Conservation (phyloP, 2,888 invertebrate species). For the Ochropacha duplaris region DNA sequence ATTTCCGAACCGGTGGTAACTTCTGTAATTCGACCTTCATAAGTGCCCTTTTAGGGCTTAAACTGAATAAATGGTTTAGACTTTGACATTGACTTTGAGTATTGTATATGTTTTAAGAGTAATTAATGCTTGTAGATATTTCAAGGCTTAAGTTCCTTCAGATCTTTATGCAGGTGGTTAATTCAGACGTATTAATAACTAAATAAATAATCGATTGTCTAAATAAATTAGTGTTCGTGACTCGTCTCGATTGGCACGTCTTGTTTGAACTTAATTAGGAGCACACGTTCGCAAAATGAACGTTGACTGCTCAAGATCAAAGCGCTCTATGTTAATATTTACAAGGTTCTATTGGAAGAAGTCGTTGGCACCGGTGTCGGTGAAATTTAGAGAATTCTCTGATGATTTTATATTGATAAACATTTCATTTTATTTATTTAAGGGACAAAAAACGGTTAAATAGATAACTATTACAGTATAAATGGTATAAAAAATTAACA, state of each 20-base stretch:
- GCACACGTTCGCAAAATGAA: conserved; percentile 69
- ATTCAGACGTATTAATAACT: not conserved
- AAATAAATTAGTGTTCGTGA: conserved; percentile 12
- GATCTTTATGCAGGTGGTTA: not conserved
- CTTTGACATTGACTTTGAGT: too few species aligned
- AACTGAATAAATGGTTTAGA: too few species aligned
- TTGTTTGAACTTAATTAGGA: conserved; percentile 81
- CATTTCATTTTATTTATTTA: too few species aligned
- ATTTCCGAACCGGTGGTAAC: too few species aligned
- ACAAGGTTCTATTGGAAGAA: conserved; percentile 72
- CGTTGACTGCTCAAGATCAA: conserved; percentile 69
- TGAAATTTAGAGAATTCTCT: not conserved
- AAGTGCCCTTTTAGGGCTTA: too few species aligned
- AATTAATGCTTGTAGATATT: too few species aligned
- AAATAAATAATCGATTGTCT: conserved; percentile 5
- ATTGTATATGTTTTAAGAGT: too few species aligned
- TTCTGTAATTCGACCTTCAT: too few species aligned
- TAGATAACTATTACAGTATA: too few species aligned
- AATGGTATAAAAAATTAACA: too few species aligned
- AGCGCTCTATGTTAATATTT: conserved; percentile 73
- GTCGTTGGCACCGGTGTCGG: conserved; percentile 60
- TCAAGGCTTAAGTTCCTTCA: not conserved
- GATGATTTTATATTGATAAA: too few species aligned
- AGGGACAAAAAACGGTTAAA: too few species aligned
- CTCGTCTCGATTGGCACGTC: conserved; percentile 62